Evolutionary conservation across 1,140 invertebrate species (phyloP), one percentile per base, ranked within the genome.

Genomic region (Formica selysi): DNA sequence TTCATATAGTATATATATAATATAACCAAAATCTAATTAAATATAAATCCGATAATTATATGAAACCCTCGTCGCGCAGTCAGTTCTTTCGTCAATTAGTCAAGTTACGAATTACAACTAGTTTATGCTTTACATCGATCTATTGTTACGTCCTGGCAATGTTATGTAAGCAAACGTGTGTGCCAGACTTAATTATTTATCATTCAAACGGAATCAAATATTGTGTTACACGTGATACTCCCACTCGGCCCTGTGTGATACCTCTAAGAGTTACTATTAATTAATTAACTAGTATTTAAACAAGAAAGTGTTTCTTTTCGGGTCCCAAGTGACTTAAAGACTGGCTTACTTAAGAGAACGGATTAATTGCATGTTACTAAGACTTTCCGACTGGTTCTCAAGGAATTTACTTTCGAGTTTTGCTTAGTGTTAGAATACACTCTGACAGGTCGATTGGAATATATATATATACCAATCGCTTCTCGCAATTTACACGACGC

Each of bases 261-360:
- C 85, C 74, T 76, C 85, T 91, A 89, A 41, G 65, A 81, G 86
- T 87, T 78, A 81, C 61, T 86, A 92, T 92, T 92, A 92, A 92
- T 92, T 92, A 92, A 92, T 90, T 92, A 93, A 91, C 86, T 93
- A 92, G 89, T 78, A 90, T 88, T 91, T 92, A 93, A 91, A 91
- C 87, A 83, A 86, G 84, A 22, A 22, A 22, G 90, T 83, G 74
- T 93, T 91, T 89, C 81, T 76, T 93, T 92, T 93, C 91, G 93
- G 93, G 92, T 93, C 92, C 93, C 92, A 87, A 86, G 88, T 93
- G 90, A 90, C 92, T 93, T 93, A 93, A 86, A 86, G 87, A 91
- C 89, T 91, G 90, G 91, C 92, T 93, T 92, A 93, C 85, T 92
- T 92, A 83, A 88, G 83, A 87, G 83, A 88, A 91, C 86, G 74